A percentile compares a stretch with the other conserved stretches of the same genome.
Evolutionary conservation across 2,888 invertebrate genomes (phyloP).

Genomic region (Drosophila gaucha): DNA sequence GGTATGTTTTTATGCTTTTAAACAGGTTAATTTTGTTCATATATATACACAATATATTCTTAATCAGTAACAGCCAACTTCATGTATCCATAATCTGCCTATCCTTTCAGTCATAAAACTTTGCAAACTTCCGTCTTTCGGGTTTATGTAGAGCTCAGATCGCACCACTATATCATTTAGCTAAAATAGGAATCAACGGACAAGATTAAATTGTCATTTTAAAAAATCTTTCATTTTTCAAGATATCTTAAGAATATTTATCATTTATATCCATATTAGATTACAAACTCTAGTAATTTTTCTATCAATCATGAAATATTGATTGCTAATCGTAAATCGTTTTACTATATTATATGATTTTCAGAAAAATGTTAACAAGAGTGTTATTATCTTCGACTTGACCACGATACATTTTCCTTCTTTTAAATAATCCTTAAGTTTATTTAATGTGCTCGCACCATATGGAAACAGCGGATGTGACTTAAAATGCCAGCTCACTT

Average conservation of each 20-base stretch:
- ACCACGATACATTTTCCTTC: background rate
- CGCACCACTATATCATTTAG: background rate
- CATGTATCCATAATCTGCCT: background rate
- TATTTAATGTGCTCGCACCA: background rate
- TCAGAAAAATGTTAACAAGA: background rate
- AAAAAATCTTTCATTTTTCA: too few relatives aligned
- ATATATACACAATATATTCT: background rate
- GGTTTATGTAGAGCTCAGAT: too few relatives aligned
- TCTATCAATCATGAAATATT: too few relatives aligned
- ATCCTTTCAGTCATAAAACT: background rate
- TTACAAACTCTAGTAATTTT: too few relatives aligned
- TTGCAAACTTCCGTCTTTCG: background rate
- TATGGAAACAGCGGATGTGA: slow-evolving; percentile 15
- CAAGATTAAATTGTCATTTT: too few relatives aligned
- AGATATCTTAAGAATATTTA: too few relatives aligned
- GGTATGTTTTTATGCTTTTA: too few relatives aligned
- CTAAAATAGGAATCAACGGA: too few relatives aligned
- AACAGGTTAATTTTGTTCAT: background rate
- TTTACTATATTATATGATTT: too few relatives aligned
- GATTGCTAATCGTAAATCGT: too few relatives aligned
- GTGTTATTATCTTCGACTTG: background rate
- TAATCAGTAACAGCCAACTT: background rate
- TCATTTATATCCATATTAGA: too few relatives aligned
- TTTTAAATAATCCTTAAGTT: slow-evolving; percentile 8
- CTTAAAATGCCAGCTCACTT: slow-evolving; percentile 16